A percentile compares a stretch with the other conserved stretches of the same genome.
Conservation (phyloP, 2,888 invertebrate genomes). For the Cryptosula pallasiana region DNA sequence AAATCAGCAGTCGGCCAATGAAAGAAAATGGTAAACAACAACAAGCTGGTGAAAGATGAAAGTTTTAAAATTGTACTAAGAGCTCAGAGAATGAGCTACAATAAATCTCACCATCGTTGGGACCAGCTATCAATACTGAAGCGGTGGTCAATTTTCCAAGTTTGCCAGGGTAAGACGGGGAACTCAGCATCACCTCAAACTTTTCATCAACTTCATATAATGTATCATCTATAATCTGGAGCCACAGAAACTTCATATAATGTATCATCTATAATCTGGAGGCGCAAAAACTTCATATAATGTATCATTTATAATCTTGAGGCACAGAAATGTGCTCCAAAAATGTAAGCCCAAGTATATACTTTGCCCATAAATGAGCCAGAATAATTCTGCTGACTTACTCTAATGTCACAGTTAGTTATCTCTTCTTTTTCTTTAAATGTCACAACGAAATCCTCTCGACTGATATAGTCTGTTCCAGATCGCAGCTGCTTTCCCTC, state of each 20-base stretch:
- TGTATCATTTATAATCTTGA: slow-evolving; percentile 51
- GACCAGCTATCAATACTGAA: slow-evolving; percentile 48
- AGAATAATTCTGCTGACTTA: too few species aligned
- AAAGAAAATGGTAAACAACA: too few species aligned
- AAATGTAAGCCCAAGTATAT: too few species aligned
- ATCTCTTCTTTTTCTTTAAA: slow-evolving; percentile 36
- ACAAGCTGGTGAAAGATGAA: too few species aligned
- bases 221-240: slow-evolving; percentile 51
- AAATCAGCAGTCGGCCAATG: too few species aligned
- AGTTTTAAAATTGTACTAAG: too few species aligned
- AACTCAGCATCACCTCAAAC: slow-evolving; percentile 46
- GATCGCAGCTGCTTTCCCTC: slow-evolving; percentile 37
- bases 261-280: slow-evolving; percentile 51
- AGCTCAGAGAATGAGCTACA: too few species aligned
- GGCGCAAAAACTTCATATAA: slow-evolving; percentile 39
- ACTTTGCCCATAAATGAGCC: too few species aligned
- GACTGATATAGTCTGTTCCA: slow-evolving; percentile 45
- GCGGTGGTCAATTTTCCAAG: slow-evolving; percentile 40
- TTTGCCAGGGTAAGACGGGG: slow-evolving; percentile 42
- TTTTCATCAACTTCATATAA: slow-evolving; percentile 45
- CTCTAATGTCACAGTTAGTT: slow-evolving; percentile 46
- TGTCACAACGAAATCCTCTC: slow-evolving; percentile 35
- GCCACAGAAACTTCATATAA: slow-evolving; percentile 39
- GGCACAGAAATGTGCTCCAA: too few species aligned
- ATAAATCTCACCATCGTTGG: slow-evolving; percentile 52